Base-by-base conservation (phyloP, 2,888 invertebrate genomes). In the Drosophila yooni region DNA sequence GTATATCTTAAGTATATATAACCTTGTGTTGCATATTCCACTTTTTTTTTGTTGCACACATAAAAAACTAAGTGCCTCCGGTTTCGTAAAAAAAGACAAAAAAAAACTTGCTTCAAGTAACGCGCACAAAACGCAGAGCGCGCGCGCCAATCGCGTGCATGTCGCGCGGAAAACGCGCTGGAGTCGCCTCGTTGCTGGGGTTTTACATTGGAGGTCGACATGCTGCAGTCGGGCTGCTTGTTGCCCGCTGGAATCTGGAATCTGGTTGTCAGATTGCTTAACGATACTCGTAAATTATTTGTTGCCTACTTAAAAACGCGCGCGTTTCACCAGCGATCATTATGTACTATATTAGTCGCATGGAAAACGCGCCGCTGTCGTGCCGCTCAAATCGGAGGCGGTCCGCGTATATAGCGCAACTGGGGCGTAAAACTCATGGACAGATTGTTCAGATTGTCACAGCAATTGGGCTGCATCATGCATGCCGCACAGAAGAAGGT, bases 331-430 rank as follows among this genome's bases (percentile, higher is more conserved):
- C 11, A 5, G 56, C 60, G 54, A 60, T 29, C 5, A 1, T 46
- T 8, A 7, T 46, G 2, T 8, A 4, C 7, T 13, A 25, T 40
- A 15, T 31, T 40, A 6, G 53, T 57, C 57, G 54, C 64, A 11
- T 43, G 15, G 53, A 66, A 40, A 62, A 60, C 76, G 68, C 57
- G 66, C 54, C 36, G 52, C 46, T 29, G 27, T 27, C 57, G 65
- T n/a, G 33, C 31, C 75, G 79, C 91, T 95, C 94, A 96, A 88
- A 96, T 95, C 27, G 97, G 96, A 73, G 96, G 96, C 48, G 96
- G 96, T 72, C 96, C 96, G 75, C 95, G 95, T 63, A 96, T 94
- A 90, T 96, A 97, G 79, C 96, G 95, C 81, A 97, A 93, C 91
- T 96, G 96, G 21, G 96, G 96, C 70, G 95, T 95, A 61, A 96